Base-by-base conservation (phyloP, 2,888 invertebrate genomes). In the Cerastoderma edule region DNA sequence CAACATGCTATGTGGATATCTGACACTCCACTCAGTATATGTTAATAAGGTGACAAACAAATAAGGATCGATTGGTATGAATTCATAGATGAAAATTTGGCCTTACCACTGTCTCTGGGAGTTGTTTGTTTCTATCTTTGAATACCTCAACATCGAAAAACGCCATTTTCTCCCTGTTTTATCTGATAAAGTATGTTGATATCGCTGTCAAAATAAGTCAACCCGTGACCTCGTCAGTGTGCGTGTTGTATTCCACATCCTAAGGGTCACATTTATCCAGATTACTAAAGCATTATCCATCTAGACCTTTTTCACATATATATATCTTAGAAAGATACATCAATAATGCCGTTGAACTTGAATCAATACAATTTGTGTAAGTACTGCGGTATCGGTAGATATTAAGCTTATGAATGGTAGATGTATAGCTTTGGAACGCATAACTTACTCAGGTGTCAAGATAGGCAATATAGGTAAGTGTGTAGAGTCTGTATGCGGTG, bases 161-260 rank as follows among this genome's bases (percentile, higher is more conserved):
- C 60, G 60, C 2, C 60, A 60, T 60, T 2, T 16, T 35, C 6
- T 39, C 60, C 53, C n/a, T n/a, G 27, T 6, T 53, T n/a, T 53
- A 53, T 53, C 53, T 2, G 24, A 22, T 53, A 13, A 5, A n/a
- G n/a, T 53, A 27, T 53, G 53, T 53, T n/a, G 22, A 4, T 46
- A 46, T 46, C 46, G 46, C n/a, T 13, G 4, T 19, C 19, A 19
- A 46, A n/a, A 46, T 13, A 22, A 13, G n/a, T 46, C n/a, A 46
- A n/a, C 22, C 19, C 19, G 46, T 46, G 46, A 46, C 19, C 46
- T 22, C 19, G 22, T n/a, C 22, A 46, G n/a, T 6, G 16, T 46
- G 22, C 19, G 22, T n/a, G 46, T 19, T 46, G 10, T 10, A 39
- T 10, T 10, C 39, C 39, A 8, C 39, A 39, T 8, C 8, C 39